Conservation (phyloP, 2,113 vertebrate genomes). For the Ictidomys tridecemlineatus region DNA sequence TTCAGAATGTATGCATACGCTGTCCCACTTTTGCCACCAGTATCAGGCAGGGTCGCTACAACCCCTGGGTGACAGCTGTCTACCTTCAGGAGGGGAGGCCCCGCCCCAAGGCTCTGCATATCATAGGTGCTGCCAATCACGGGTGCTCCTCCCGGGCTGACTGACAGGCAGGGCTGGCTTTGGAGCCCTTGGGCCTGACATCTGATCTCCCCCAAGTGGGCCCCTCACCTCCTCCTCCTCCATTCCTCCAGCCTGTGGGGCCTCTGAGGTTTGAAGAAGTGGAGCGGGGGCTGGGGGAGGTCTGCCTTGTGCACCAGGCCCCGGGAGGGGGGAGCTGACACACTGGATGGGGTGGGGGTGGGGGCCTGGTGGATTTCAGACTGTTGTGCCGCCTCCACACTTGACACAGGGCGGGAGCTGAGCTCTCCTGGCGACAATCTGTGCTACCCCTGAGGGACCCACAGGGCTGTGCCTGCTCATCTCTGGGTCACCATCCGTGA, state of each 20-base stretch:
- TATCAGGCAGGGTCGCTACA: neutral
- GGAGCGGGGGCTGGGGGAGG: neutral
- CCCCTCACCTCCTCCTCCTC: neutral
- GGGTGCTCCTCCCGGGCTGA: neutral
- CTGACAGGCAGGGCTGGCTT: neutral
- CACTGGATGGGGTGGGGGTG: too few species aligned
- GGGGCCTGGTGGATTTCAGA: too few species aligned
- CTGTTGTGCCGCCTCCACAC: too few species aligned
- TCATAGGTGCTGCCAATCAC: too few species aligned
- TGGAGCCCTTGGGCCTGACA: neutral
- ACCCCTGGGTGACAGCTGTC: too few species aligned
- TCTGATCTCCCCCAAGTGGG: neutral
- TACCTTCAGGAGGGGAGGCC: neutral
- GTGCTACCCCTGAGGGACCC: neutral
- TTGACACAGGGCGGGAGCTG: neutral
- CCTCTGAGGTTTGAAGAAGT: neutral
- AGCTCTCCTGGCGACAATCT: neutral
- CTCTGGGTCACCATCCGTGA: neutral
- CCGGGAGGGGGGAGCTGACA: too few species aligned
- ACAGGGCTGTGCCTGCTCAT: neutral
- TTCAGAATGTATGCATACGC: neutral
- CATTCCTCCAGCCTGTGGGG: neutral
- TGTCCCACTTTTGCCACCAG: neutral
- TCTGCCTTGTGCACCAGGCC: neutral
- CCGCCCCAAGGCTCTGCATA: rapidly evolving